Evolutionary conservation across 1,140 invertebrate genomes (phyloP).

Genomic region (Apis mellifera): DNA sequence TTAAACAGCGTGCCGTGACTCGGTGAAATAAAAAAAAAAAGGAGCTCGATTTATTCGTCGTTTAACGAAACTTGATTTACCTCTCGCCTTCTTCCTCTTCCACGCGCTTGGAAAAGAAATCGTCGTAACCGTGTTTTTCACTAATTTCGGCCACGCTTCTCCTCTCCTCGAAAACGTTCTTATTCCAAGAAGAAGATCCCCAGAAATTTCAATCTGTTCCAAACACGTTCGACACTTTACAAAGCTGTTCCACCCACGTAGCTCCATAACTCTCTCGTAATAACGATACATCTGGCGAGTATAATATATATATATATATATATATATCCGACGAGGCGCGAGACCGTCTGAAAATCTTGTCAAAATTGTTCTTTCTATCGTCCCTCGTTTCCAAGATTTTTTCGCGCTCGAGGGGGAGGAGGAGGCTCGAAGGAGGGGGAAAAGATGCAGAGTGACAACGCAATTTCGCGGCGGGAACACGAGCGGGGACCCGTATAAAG

Average conservation of each 20-base stretch:
- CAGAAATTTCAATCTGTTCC: too few relatives aligned
- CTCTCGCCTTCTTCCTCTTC: background rate
- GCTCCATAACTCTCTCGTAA: too few relatives aligned
- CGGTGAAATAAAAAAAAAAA: background rate
- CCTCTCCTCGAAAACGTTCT: background rate
- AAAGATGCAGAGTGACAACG: constrained; percentile 58
- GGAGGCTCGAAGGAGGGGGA: background rate
- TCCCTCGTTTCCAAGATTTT: constrained; percentile 2
- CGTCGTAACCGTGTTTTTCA: background rate
- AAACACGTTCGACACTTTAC: background rate
- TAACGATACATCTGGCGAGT: background rate
- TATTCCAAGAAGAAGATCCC: too few relatives aligned
- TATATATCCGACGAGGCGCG: background rate
- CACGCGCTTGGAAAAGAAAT: constrained; percentile 4
- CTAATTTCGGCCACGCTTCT: background rate
- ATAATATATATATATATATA: background rate
- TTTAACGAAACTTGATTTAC: constrained; percentile 44
- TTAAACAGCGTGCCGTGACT: constrained; percentile 17
- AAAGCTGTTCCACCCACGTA: too few relatives aligned
- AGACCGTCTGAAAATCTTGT: constrained; percentile 4
- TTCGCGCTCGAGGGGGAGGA: background rate
- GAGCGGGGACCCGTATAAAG: constrained; percentile 55
- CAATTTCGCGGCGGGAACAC: constrained; percentile 61
- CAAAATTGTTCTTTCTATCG: background rate
- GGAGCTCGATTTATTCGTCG: constrained; percentile 37